Conservation (phyloP, 2,113 vertebrate species). For the Crotalus viridis region DNA sequence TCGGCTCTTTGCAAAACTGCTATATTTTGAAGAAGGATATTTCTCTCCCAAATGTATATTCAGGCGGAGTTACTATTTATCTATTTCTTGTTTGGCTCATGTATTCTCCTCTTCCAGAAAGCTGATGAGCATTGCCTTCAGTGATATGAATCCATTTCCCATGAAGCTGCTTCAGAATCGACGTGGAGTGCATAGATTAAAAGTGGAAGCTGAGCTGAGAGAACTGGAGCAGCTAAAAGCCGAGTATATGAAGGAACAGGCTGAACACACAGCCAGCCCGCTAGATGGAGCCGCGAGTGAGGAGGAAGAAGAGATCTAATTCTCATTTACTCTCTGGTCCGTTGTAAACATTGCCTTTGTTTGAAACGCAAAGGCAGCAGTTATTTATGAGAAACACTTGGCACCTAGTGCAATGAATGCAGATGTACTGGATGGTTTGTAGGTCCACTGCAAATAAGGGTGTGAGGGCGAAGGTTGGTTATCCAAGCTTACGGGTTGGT, state of each 20-base stretch:
- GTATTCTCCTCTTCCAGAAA: constrained; percentile 69
- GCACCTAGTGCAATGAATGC: background rate
- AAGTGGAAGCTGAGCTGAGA: constrained; percentile 79
- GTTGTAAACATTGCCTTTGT: background rate
- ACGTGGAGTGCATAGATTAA: constrained; percentile 76
- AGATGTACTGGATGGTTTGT: background rate
- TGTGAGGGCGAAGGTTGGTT: background rate
- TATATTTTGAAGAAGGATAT: background rate
- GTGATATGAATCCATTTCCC: constrained; percentile 90
- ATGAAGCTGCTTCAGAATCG: constrained; percentile 81
- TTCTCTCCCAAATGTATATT: background rate
- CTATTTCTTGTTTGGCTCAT: background rate
- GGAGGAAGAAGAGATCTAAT: constrained; percentile 81
- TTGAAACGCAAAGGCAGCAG: background rate
- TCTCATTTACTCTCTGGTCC: background rate
- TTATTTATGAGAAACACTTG: background rate
- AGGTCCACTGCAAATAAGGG: background rate
- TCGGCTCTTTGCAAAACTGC: background rate
- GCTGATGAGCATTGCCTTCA: constrained; percentile 86
- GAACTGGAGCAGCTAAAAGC: constrained; percentile 83
- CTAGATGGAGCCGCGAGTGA: constrained; percentile 73
- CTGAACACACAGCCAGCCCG: constrained; percentile 58
- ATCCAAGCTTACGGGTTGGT: too few species aligned
- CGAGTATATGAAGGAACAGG: constrained; percentile 73
- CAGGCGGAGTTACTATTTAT: background rate